Conservation (phyloP, 2,888 invertebrate genomes). For the Gandaritis pyraliata region DNA sequence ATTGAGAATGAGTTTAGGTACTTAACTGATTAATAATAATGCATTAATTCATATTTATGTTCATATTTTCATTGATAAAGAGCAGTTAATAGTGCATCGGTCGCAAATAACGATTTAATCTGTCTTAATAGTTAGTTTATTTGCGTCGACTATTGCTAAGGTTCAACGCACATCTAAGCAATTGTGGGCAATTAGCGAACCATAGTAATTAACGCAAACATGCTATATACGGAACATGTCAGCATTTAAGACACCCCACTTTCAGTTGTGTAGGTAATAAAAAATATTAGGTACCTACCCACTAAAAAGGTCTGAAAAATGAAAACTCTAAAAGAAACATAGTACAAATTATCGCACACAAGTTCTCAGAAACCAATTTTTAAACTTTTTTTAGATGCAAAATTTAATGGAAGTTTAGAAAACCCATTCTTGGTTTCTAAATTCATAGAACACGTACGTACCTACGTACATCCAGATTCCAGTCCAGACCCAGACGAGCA, state of each 20-base stretch:
- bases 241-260: constrained; percentile 11
- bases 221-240: constrained; percentile 71
- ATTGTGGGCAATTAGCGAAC: constrained; percentile 79
- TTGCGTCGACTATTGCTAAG: constrained; percentile 61
- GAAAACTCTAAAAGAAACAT: no score
- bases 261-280: not conserved
- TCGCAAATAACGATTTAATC: constrained; percentile 49
- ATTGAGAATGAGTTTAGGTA: constrained; percentile 28
- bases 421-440: no score
- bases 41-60: constrained; percentile 26
- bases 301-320: no score
- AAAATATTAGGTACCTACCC: not conserved
- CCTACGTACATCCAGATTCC: no score
- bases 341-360: no score
- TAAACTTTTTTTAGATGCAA: no score
- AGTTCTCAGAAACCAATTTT: no score
- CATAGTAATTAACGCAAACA: constrained; percentile 68
- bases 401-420: no score
- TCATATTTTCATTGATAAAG: constrained; percentile 53
- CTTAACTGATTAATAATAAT: constrained; percentile 23
- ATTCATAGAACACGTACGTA: no score
- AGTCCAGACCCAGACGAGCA: not conserved
- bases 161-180: constrained; percentile 81
- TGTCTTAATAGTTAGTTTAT: constrained; percentile 52
- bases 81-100: constrained; percentile 53